Evolutionary conservation across 2,113 vertebrate species (phyloP), one percentile per base, ranked within the genome.

Genomic region (Puntigrus tetrazona): DNA sequence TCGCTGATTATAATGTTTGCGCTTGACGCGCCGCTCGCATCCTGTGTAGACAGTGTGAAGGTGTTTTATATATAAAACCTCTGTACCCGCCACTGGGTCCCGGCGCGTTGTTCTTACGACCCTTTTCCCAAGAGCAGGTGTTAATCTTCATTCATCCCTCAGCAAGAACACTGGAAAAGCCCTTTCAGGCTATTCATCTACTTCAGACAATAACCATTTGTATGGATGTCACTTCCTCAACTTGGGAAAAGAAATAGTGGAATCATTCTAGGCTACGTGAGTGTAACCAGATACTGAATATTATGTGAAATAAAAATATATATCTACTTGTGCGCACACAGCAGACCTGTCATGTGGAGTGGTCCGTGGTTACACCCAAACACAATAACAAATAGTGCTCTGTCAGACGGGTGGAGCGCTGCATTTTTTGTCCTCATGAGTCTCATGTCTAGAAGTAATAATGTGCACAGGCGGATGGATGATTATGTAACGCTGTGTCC

Each of bases 401-500:
- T 81, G 70, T 84, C 86, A 84, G 61, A 83, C 27, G 59, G 69
- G 69, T 84, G 45, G 14, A 63, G 69, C 7, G 9, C 79, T 74
- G 43, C 29, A 27, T 47, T 31, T 75, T 65, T 76, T 87, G 52
- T 75, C 38, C 14, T 29, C 82, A 75, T 80, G 38, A 73, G 38
- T 74, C 38, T 74, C 11, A 63, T 84, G 82, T 84, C 78, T 76
- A 65, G 61, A 36, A 84, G 86, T 36, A 59, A 73, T 73, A 50
- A 70, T 87, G 43, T 45, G 82, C 29, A 70, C 67, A 34, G 18
- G 45, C 8, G 36, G 57, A 36, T 41, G 5, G 57, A 38, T 20
- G 25, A 84, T 84, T 87, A 84, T 84, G 72, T 87, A 84, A 87
- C 41, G 72, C 45, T 55, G 69, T 47, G 83, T 87, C n/a, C 11